phyloP scores from a whole-genome alignment of 2,888 invertebrate species.

The Drosophila pseudotakahashii region DNA sequence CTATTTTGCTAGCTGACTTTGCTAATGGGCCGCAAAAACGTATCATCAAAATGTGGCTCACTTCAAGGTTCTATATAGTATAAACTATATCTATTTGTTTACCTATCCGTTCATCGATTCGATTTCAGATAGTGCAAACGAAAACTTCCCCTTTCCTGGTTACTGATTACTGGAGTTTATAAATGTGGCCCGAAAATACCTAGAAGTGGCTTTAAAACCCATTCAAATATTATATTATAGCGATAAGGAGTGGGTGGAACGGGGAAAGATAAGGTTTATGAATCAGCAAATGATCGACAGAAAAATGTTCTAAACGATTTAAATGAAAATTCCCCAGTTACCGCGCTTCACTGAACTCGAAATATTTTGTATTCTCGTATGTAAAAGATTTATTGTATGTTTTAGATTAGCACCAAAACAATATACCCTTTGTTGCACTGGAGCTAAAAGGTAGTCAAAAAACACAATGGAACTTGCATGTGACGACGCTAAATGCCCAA shows the following conservation, averaged over 20 bases:
- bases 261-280: constrained; percentile 2
- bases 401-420: constrained; percentile 5
- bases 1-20: constrained; percentile 9
- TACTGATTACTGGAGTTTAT: constrained; percentile 1
- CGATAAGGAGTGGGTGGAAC: constrained; percentile 1
- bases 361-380: background rate
- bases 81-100: constrained; percentile 22
- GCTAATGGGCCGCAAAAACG: background rate
- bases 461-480: constrained; percentile 34
- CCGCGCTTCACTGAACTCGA: background rate
- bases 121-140: constrained; percentile 7
- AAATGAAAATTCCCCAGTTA: background rate
- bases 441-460: background rate
- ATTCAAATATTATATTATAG: constrained; percentile 48
- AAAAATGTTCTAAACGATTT: background rate
- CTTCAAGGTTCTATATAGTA: constrained; percentile 8
- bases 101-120: constrained; percentile 15
- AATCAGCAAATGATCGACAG: background rate
- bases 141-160: constrained; percentile 7
- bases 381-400: background rate
- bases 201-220: constrained; percentile 50
- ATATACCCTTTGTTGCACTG: constrained; percentile 1
- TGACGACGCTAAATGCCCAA: constrained; percentile 32
- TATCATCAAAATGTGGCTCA: constrained; percentile 19
- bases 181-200: constrained; percentile 57